phyloP scores from a whole-genome alignment of 2,113 vertebrate genomes.

The Nanorana parkeri region DNA sequence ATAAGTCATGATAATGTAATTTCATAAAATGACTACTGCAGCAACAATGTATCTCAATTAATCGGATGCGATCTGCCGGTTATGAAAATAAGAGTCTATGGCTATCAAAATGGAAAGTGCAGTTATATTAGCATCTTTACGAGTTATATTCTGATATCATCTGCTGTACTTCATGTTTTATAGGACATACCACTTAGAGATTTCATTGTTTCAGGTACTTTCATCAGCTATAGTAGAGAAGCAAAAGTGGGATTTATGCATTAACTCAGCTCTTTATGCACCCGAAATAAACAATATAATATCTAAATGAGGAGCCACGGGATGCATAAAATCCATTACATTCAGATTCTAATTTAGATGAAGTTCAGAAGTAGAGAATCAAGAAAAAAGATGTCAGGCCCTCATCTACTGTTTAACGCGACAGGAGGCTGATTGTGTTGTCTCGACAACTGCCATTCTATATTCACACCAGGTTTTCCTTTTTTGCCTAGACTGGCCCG shows the following conservation, averaged over 20 bases:
- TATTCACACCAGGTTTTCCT: constrained; percentile 32
- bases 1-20: too few relatives aligned
- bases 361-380: constrained; percentile 43
- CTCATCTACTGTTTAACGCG: constrained; percentile 38
- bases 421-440: constrained; percentile 57
- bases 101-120: not conserved
- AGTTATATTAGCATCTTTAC: not conserved
- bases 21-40: too few relatives aligned
- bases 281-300: constrained; percentile 34
- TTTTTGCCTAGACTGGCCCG: constrained; percentile 34
- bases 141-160: not conserved
- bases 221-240: not conserved
- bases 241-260: not conserved
- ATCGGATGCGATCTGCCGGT: too few relatives aligned
- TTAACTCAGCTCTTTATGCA: constrained; percentile 29
- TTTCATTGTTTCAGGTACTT: constrained; percentile 13
- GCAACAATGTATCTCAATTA: too few relatives aligned
- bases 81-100: not conserved
- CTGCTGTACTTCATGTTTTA: not conserved
- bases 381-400: constrained; percentile 37
- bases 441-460: constrained; percentile 49
- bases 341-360: constrained; percentile 38
- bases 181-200: not conserved
- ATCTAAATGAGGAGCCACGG: constrained; percentile 30
- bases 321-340: constrained; percentile 48